These are phyloP conservation scores for Lamprologus ornatipinnis DNA, from an alignment of 2,113 vertebrate genomes.

Conservation along the genomic window DNA sequence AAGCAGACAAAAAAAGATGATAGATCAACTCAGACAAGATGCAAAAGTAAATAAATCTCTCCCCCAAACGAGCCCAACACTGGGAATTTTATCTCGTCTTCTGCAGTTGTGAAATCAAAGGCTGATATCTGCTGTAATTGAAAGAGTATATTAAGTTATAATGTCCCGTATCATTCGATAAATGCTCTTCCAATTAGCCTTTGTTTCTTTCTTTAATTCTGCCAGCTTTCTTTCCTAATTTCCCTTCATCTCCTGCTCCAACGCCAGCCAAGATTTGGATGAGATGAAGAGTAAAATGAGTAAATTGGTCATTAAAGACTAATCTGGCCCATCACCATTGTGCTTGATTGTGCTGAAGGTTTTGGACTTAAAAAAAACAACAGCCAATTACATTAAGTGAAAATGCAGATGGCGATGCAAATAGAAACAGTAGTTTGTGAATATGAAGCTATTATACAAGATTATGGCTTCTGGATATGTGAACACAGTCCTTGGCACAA, in stretches of 20 bases:
- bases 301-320: conserved; percentile 7
- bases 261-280: neutral
- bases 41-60: neutral
- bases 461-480: neutral
- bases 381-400: neutral
- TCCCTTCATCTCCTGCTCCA: neutral
- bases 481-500: neutral
- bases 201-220: neutral
- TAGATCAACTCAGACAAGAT: neutral
- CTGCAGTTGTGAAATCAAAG: neutral
- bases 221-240: neutral
- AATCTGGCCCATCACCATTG: neutral
- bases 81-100: neutral
- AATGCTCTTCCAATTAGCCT: neutral
- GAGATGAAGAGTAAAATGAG: neutral
- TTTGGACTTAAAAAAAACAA: neutral
- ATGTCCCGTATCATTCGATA: neutral
- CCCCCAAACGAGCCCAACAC: neutral
- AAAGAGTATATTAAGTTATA: neutral
- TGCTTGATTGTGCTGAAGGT: neutral
- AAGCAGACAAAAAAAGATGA: neutral
- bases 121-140: neutral
- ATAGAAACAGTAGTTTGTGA: neutral
- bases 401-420: neutral
- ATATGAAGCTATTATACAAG: neutral